A percentile compares a stretch with the other conserved stretches of the same genome.
These are phyloP conservation scores for Papilio elwesi DNA, from an alignment of 2,888 invertebrate genomes.

Conservation along the genomic window DNA sequence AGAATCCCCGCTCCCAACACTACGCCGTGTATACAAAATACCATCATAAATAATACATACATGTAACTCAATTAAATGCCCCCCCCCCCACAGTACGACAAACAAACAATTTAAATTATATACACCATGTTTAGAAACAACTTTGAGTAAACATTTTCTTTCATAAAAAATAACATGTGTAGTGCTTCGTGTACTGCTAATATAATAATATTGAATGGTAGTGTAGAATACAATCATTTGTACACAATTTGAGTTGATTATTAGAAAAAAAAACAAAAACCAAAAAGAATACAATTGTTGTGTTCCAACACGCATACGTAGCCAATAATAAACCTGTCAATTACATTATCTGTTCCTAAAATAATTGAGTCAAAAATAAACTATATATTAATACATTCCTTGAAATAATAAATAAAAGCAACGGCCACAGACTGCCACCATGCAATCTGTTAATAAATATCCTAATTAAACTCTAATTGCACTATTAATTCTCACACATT, in stretches of 20 bases:
- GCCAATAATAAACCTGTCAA: background rate
- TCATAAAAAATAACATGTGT: too few relatives aligned
- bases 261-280: background rate
- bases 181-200: too few relatives aligned
- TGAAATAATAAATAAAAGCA: conserved; percentile 9
- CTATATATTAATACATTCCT: background rate
- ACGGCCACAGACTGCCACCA: background rate
- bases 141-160: too few relatives aligned
- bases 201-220: background rate
- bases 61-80: too few relatives aligned
- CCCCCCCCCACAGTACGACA: too few relatives aligned
- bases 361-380: background rate
- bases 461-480: conserved; percentile 7
- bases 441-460: conserved; percentile 6
- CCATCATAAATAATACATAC: too few relatives aligned
- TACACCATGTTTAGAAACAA: too few relatives aligned
- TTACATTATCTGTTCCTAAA: background rate
- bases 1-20: too few relatives aligned
- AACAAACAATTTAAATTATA: background rate
- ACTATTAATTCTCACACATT: conserved; percentile 20
- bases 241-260: background rate
- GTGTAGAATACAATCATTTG: background rate
- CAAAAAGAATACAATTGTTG: background rate
- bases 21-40: too few relatives aligned
- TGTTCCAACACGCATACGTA: background rate